These are phyloP conservation scores for Gymnocheta viridis DNA, from an alignment of 2,888 invertebrate genomes.

Conservation along the genomic window DNA sequence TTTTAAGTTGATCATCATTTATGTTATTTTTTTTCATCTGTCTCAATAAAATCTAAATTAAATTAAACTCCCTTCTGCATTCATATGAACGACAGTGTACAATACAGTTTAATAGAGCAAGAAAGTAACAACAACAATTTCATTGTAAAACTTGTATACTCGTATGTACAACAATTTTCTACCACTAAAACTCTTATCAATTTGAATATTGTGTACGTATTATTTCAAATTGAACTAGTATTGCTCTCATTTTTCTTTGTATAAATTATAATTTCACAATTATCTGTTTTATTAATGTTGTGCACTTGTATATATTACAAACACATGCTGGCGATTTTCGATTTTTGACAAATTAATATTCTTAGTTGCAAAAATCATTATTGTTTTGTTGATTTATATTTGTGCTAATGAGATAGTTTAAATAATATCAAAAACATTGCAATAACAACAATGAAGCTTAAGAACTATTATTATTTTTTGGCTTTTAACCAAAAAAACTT, in stretches of 20 bases:
- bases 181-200: background rate
- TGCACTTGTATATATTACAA: background rate
- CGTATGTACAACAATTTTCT: background rate
- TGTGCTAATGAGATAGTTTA: background rate
- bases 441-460: background rate
- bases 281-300: too few species aligned
- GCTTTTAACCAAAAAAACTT: conserved; percentile 3
- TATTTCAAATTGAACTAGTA: too few species aligned
- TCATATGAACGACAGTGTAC: too few species aligned
- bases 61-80: too few species aligned
- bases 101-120: too few species aligned
- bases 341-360: background rate
- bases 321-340: background rate
- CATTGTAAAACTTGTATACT: too few species aligned
- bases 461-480: conserved; percentile 30
- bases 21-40: too few species aligned
- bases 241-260: background rate
- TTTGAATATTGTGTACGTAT: background rate
- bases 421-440: conserved; percentile 3
- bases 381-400: background rate
- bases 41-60: too few species aligned
- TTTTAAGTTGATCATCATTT: too few species aligned
- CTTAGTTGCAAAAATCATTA: background rate
- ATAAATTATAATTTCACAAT: background rate
- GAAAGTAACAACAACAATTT: too few species aligned